A percentile compares a stretch with the other conserved stretches of the same genome.
phyloP scores from a whole-genome alignment of 2,888 invertebrate genomes.

The Acronicta alni region DNA sequence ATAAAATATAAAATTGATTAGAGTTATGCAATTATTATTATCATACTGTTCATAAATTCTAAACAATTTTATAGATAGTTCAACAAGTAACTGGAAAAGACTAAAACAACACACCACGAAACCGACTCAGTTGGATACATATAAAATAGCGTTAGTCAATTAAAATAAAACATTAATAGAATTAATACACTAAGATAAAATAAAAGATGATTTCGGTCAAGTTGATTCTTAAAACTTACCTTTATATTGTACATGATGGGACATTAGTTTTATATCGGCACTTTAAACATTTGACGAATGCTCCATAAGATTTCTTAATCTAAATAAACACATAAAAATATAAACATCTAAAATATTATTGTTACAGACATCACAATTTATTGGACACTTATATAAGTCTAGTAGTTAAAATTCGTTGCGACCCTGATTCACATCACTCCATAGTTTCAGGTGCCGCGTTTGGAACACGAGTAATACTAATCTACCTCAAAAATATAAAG shows the following conservation, averaged over 20 bases:
- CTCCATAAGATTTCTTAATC: constrained; percentile 76
- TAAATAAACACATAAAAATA: constrained; percentile 88
- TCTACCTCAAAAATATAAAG: constrained; percentile 66
- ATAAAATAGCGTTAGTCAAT: constrained; percentile 56
- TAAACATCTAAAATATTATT: constrained; percentile 87
- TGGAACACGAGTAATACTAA: constrained; percentile 70
- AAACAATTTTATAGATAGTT: constrained; percentile 63
- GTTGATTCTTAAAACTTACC: constrained; percentile 62
- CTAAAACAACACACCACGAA: constrained; percentile 62
- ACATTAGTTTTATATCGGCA: constrained; percentile 55
- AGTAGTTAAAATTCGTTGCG: constrained; percentile 86
- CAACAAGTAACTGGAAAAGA: constrained; percentile 63
- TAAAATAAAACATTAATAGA: constrained; percentile 53
- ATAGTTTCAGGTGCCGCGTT: constrained; percentile 65
- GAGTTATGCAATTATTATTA: constrained; percentile 57
- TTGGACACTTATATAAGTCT: constrained; percentile 85
- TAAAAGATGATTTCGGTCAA: constrained; percentile 50
- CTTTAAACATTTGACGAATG: constrained; percentile 86
- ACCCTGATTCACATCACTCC: constrained; percentile 75
- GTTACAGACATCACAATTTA: constrained; percentile 87
- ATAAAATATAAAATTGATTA: constrained; percentile 70
- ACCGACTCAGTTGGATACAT: constrained; percentile 48
- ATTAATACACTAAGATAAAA: constrained; percentile 45
- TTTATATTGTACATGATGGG: constrained; percentile 53
- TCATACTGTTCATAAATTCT: constrained; percentile 61